A percentile compares a stretch with the other conserved stretches of the same genome.
Evolutionary conservation across 2,888 invertebrate genomes (phyloP).

Genomic region (Charanyca ferruginea): DNA sequence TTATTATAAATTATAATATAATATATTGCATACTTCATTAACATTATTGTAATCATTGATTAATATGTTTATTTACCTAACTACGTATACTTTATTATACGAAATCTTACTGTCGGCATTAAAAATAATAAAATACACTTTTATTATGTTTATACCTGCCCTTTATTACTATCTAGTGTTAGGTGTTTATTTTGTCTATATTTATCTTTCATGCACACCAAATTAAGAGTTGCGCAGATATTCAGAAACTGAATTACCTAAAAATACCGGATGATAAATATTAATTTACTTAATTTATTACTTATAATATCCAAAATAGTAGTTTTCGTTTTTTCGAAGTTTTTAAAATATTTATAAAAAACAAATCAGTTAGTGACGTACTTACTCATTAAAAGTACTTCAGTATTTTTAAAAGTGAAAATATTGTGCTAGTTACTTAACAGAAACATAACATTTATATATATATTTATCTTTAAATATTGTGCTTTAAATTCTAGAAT

Average conservation of each 20-base stretch:
- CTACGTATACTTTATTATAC: conserved; percentile 6
- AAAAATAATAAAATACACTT: not conserved
- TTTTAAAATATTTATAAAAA: not conserved
- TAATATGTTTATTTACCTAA: conserved; percentile 23
- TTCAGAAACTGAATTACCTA: not conserved
- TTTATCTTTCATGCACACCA: not conserved
- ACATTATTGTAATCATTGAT: conserved; percentile 17
- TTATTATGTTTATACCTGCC: not conserved
- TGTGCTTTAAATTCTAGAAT: not conserved
- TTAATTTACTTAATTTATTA: not conserved
- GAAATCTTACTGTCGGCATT: conserved; percentile 3
- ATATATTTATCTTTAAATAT: not conserved
- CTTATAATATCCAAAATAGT: not conserved
- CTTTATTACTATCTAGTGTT: not conserved
- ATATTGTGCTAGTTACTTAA: conserved; percentile 12
- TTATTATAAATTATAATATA: not conserved
- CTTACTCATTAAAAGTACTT: not conserved
- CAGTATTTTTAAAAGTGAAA: not conserved
- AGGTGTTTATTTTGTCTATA: not conserved
- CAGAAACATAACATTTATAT: conserved; percentile 4
- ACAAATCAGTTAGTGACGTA: too few species aligned
- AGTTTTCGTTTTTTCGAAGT: not conserved
- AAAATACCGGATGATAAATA: too few species aligned
- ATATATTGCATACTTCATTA: not conserved
- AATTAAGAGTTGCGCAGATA: not conserved